These are phyloP conservation scores for Eulemur albifrons DNA, from an alignment of 2,797 vertebrate genomes.

Conservation along the genomic window DNA sequence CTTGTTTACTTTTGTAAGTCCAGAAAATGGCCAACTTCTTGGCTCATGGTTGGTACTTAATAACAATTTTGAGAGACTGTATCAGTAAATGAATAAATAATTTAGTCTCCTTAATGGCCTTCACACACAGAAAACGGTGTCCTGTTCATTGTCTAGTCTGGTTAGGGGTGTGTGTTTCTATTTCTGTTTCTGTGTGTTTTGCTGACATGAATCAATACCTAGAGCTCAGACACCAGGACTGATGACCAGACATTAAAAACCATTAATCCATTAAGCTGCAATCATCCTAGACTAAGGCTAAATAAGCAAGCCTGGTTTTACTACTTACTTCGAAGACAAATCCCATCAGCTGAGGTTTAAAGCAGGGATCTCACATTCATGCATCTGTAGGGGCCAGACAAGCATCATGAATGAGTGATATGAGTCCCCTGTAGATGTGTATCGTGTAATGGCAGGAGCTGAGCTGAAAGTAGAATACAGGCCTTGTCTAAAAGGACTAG, in stretches of 20 bases:
- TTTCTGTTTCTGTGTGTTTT: neutral
- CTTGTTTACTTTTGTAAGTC: neutral
- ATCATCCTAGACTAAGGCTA: neutral
- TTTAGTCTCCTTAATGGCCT: neutral
- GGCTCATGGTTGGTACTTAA: neutral
- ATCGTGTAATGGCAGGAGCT: neutral
- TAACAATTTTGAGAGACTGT: neutral
- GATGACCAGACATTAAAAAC: neutral
- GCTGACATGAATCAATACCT: neutral
- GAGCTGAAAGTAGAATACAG: neutral
- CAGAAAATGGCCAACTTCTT: neutral
- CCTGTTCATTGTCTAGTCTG: neutral
- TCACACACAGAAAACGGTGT: neutral
- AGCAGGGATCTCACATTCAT: neutral
- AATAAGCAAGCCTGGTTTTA: neutral
- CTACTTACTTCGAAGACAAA: neutral
- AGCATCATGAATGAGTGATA: neutral
- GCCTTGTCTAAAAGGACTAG: neutral
- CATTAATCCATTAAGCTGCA: neutral
- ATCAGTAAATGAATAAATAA: neutral
- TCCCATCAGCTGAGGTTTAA: neutral
- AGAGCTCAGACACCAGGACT: neutral
- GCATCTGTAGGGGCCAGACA: neutral
- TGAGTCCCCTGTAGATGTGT: neutral
- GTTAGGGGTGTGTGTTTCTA: neutral